These are phyloP conservation scores for Capricornis sumatraensis DNA, from an alignment of 2,113 vertebrate genomes.

Conservation along the genomic window DNA sequence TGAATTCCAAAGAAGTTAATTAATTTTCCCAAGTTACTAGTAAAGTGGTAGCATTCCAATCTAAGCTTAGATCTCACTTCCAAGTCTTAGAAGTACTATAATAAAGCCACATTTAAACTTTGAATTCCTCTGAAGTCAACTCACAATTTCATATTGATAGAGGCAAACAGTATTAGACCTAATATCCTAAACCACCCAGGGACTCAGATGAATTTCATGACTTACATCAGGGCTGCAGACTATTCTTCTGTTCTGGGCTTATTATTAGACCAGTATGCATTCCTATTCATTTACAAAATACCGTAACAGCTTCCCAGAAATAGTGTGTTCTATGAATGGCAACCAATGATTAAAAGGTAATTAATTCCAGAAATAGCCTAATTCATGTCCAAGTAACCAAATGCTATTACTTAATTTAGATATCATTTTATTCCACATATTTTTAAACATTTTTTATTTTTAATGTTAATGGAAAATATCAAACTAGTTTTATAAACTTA, in stretches of 20 bases:
- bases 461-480: background rate
- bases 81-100: background rate
- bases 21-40: background rate
- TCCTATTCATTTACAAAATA: background rate
- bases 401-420: background rate
- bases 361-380: background rate
- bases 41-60: background rate
- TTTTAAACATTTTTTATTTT: conserved; percentile 15
- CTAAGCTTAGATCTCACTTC: background rate
- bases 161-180: background rate
- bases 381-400: background rate
- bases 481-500: conserved; percentile 12
- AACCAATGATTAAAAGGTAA: conserved; percentile 1
- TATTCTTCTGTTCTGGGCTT: background rate
- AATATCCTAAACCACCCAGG: background rate
- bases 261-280: background rate
- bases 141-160: background rate
- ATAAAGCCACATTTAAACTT: background rate
- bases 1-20: background rate
- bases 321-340: background rate
- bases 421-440: background rate
- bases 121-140: background rate
- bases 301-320: background rate
- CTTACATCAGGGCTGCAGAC: background rate
- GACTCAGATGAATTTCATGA: background rate